A percentile compares a stretch with the other conserved stretches of the same genome.
Evolutionary conservation across 2,888 invertebrate species (phyloP).

Genomic region (Zygogramma bicolorata): DNA sequence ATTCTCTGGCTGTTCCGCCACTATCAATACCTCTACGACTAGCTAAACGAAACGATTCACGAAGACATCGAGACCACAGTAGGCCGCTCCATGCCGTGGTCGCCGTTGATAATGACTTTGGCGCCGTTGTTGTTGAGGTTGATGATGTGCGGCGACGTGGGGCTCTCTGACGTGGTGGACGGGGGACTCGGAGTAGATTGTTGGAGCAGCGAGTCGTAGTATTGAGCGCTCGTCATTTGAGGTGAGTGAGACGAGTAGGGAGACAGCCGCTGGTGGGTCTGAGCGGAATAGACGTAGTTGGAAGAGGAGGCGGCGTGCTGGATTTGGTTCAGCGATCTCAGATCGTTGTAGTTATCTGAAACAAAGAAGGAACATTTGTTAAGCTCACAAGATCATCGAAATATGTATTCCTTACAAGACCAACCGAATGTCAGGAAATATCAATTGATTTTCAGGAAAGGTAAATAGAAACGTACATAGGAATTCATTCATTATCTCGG

Average conservation of each 20-base stretch:
- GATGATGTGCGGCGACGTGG: constrained; percentile 59
- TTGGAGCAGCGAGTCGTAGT: constrained; percentile 58
- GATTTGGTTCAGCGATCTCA: constrained; percentile 57
- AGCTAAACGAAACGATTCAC: constrained; percentile 30
- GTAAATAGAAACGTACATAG: no score
- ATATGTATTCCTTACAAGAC: no score
- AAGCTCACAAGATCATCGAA: no score
- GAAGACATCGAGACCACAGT: constrained; percentile 64
- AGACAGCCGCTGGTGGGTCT: constrained; percentile 57
- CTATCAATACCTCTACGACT: not conserved
- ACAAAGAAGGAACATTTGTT: no score
- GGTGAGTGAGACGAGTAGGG: constrained; percentile 60
- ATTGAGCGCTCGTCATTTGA: constrained; percentile 62
- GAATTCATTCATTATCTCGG: no score
- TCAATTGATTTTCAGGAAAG: no score
- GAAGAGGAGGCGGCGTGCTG: constrained; percentile 55
- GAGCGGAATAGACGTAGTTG: constrained; percentile 54
- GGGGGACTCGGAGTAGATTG: constrained; percentile 60
- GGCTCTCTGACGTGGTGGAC: constrained; percentile 59
- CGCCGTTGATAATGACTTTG: constrained; percentile 61
- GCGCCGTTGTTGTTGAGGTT: constrained; percentile 56
- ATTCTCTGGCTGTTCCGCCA: no score
- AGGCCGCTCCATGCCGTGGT: constrained; percentile 60
- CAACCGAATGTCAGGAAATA: no score
- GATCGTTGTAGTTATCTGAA: constrained; percentile 59